These are phyloP conservation scores for Strigops habroptila DNA, from an alignment of 2,113 vertebrate genomes.

Conservation along the genomic window DNA sequence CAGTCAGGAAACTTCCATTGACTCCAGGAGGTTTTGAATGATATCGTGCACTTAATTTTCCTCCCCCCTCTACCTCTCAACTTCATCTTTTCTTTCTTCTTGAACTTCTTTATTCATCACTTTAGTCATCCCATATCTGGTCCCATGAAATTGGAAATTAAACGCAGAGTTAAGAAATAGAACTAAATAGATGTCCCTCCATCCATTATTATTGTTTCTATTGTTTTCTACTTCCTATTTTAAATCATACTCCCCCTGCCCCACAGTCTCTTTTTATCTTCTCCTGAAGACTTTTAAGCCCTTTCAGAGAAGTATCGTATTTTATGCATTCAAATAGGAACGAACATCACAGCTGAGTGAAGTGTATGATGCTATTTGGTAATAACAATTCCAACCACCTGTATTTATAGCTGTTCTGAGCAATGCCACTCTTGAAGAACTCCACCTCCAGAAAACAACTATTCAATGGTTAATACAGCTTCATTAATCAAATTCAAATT, in stretches of 20 bases:
- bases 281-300: neutral
- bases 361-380: neutral
- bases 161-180: neutral
- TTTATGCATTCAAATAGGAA: neutral
- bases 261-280: neutral
- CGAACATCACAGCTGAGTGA: neutral
- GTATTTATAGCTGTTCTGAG: neutral
- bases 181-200: neutral
- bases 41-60: neutral
- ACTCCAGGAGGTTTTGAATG: constrained; percentile 48
- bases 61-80: neutral
- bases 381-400: neutral
- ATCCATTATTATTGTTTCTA: neutral
- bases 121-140: neutral
- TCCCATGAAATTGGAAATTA: constrained; percentile 40
- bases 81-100: constrained; percentile 25
- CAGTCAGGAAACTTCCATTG: constrained; percentile 35
- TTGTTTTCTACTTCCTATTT: neutral
- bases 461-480: neutral
- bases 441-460: neutral
- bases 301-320: neutral
- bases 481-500: neutral
- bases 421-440: neutral
- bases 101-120: constrained; percentile 33
- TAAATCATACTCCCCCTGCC: neutral